These are phyloP conservation scores for Dilophus febrilis DNA, from an alignment of 2,888 invertebrate genomes.

Conservation along the genomic window DNA sequence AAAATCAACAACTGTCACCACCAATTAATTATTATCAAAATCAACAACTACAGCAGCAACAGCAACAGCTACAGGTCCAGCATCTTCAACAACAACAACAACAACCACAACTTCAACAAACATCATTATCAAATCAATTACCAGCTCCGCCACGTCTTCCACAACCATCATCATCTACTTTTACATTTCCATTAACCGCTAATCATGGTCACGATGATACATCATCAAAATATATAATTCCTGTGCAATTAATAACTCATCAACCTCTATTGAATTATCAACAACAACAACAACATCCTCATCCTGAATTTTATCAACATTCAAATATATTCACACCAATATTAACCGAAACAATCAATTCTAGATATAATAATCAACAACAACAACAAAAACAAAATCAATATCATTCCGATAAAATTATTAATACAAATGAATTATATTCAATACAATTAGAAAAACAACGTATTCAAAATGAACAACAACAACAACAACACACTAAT, in stretches of 20 bases:
- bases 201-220: background rate
- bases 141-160: slow-evolving; percentile 5
- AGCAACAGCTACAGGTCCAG: slow-evolving; percentile 19
- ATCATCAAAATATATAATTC: background rate
- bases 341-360: background rate
- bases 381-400: background rate
- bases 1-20: slow-evolving; percentile 1
- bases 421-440: background rate
- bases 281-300: slow-evolving; percentile 7
- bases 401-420: background rate
- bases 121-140: slow-evolving; percentile 8
- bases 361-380: slow-evolving; percentile 1
- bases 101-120: slow-evolving; percentile 20
- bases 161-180: background rate
- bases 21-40: background rate
- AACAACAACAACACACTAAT: slow-evolving; percentile 17
- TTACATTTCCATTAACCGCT: background rate
- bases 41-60: slow-evolving; percentile 14
- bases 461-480: slow-evolving; percentile 2
- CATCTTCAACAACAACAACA: slow-evolving; percentile 18
- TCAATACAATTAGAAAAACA: background rate
- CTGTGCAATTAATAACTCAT: background rate
- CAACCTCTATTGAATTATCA: slow-evolving; percentile 6
- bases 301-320: slow-evolving; percentile 2
- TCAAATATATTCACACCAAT: background rate